Conservation (phyloP, 1,140 invertebrate species). For the Drosophila mayri region DNA sequence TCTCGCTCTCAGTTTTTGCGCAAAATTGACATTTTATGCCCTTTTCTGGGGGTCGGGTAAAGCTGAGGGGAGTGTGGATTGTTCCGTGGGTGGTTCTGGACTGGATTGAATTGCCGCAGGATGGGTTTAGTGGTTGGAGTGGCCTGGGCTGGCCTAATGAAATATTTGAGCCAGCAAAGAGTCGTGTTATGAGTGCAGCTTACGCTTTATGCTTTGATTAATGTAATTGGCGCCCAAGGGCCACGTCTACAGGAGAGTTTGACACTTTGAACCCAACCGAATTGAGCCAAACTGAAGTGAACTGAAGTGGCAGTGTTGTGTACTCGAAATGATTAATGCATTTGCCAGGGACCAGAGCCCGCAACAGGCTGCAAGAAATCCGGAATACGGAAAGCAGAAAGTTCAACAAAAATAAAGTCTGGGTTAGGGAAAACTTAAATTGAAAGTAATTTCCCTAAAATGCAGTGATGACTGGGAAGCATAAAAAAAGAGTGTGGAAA, state of each 20-base stretch:
- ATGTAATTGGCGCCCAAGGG: constrained; percentile 72
- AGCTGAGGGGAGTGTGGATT: background rate
- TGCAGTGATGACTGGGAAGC: background rate
- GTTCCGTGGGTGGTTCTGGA: constrained; percentile 9
- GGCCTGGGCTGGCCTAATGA: constrained; percentile 44
- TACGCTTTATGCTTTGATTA: constrained; percentile 66
- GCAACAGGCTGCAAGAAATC: constrained; percentile 28
- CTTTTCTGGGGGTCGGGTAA: constrained; percentile 44
- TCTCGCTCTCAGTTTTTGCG: constrained; percentile 23
- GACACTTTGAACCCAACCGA: constrained; percentile 46
- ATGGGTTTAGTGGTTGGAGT: background rate
- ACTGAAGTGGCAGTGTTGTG: constrained; percentile 25
- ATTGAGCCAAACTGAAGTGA: constrained; percentile 2
- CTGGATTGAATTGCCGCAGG: constrained; percentile 1
- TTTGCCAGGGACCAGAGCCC: background rate
- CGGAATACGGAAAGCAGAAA: constrained; percentile 15
- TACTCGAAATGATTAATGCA: constrained; percentile 73
- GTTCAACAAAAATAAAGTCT: constrained; percentile 6
- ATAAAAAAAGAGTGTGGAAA: background rate
- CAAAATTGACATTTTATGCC: constrained; percentile 70
- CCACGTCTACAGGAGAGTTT: constrained; percentile 28
- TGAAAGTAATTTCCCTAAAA: constrained; percentile 47
- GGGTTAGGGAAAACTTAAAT: constrained; percentile 28
- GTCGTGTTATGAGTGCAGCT: constrained; percentile 58
- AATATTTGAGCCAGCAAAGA: constrained; percentile 60